Evolutionary conservation across 2,888 invertebrate genomes (phyloP), one percentile per base, ranked within the genome.

Genomic region (Cordilura impudica): DNA sequence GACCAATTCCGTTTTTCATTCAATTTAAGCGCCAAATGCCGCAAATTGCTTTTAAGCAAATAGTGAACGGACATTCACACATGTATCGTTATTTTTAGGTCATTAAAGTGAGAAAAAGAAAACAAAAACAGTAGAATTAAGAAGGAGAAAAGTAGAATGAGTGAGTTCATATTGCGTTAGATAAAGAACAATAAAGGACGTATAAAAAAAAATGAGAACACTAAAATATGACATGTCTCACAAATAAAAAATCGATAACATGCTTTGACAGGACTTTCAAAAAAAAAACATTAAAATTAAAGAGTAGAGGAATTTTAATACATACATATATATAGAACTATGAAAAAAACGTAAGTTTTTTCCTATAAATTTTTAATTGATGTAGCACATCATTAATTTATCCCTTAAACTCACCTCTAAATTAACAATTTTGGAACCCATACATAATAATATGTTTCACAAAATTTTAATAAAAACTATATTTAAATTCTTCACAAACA

Each of bases 381-480:
- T 12, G 10, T 39, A 39, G 4, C 12, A n/a, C 35, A 39, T n/a
- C 12, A n/a, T 39, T 39, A n/a, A 2, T 35, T 4, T n/a, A 4
- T 5, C 12, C 39, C 35, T 31, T 31, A 18, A 51, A 85, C 92
- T 92, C 92, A 95, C 96, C 95, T 95, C 94, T 91, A 95, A 92
- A 90, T 95, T 93, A 91, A 94, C 92, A 92, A 93, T 94, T 91
- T 94, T 95, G 93, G 95, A 93, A 95, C 94, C 95, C 95, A 96
- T 96, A 95, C 96, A 96, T 95, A 95, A 93, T 93, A 89, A 72
- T 85, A 82, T 83, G 81, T 83, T 54, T 45, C 77, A 72, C 67
- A 82, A 66, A 82, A 90, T 39, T 65, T 72, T 39, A 60, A 39
- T 49, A 45, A 56, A 35, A 29, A 31, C 6, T 31, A 29, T 58